Evolutionary conservation across 2,797 vertebrate species (phyloP), one percentile per base, ranked within the genome.

Genomic region (Apodemus agrarius): DNA sequence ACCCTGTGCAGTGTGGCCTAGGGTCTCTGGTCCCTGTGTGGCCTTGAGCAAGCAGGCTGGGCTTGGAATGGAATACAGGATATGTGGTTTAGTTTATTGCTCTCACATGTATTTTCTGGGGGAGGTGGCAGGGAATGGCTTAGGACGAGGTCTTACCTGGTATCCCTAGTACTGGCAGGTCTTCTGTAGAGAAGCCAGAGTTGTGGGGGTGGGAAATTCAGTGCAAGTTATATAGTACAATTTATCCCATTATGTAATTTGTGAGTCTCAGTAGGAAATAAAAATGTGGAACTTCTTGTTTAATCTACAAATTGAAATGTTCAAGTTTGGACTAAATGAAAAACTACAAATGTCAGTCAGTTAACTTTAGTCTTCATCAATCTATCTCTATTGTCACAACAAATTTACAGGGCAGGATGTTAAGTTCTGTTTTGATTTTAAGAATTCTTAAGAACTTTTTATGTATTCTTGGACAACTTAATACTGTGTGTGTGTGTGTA

Each of bases 311-410:
- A 34, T 54, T 29, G 4, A 65, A 22, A 90, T 92, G 74, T 83
- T 93, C 34, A 89, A 93, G 16, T 90, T 21, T 19, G n/a, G 12
- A n/a, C 57, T 94, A 89, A 74, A 59, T 78, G 22, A 90, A 12
- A 14, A 94, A 63, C 52, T 4, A 8, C n/a, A 3, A 21, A 94
- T 82, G 22, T 29, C 22, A 49, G 24, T 87, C 49, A 83, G n/a
- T 72, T 65, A n/a, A 90, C 69, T 37, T 52, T 0, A 80, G 61
- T 16, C 4, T n/a, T 94, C 54, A 88, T 65, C 59, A 90, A 12
- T 76, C 86, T 43, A 13, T 16, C 59, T 88, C 84, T 90, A 83
- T 59, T 16, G 2, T 83, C 9, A 16, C 46, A 46, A 92, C 61
- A 86, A 96, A 59, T 69, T 72, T 89, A 83, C 61, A 86, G 12